A percentile compares a stretch with the other conserved stretches of the same genome.
Conservation (phyloP, 2,888 invertebrate species). For the Hecatera dysodea region DNA sequence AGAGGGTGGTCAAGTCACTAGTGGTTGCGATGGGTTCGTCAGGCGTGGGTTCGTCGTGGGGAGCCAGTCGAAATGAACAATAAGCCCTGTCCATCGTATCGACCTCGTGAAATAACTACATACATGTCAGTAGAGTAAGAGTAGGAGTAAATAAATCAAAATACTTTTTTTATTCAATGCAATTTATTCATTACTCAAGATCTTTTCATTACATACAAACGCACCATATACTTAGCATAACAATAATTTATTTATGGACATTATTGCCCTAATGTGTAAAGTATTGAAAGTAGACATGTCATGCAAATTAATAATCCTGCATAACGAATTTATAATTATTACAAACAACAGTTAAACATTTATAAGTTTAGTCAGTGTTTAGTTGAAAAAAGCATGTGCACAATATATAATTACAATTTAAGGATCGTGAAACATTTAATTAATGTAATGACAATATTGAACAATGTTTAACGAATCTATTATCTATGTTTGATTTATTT, state of each 20-base stretch:
- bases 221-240: constrained; percentile 90
- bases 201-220: constrained; percentile 87
- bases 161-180: constrained; percentile 79
- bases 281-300: constrained; percentile 66
- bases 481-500: constrained; percentile 39
- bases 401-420: constrained; percentile 56
- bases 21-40: too few relatives aligned
- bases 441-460: constrained; percentile 56
- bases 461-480: constrained; percentile 54
- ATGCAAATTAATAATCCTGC: constrained; percentile 63
- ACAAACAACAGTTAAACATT: constrained; percentile 55
- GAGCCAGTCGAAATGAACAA: too few relatives aligned
- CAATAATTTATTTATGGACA: constrained; percentile 78
- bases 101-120: neutral
- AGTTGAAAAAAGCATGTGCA: constrained; percentile 65
- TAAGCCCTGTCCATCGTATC: too few relatives aligned
- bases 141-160: constrained; percentile 36
- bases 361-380: constrained; percentile 45
- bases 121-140: neutral
- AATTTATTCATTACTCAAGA: constrained; percentile 87
- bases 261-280: constrained; percentile 66
- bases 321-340: constrained; percentile 55
- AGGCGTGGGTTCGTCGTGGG: too few relatives aligned
- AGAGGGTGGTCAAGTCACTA: too few relatives aligned
- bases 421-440: constrained; percentile 52